Evolutionary conservation across 1,140 invertebrate genomes (phyloP).

Genomic region (Aethina tumida): DNA sequence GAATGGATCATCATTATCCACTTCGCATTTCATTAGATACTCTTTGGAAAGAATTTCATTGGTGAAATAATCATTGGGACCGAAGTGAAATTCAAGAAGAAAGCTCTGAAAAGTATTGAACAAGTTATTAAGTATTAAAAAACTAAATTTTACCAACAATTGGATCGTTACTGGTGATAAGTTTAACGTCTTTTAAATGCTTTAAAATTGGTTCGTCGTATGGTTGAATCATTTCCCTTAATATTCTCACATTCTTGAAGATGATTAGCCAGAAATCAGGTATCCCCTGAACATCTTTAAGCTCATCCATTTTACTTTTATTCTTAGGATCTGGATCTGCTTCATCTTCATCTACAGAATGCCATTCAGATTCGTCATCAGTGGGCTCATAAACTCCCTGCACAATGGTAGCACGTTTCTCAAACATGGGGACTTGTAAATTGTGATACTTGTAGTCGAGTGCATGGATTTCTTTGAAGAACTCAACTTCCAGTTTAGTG

Average conservation of each 20-base stretch:
- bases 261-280: constrained; percentile 96
- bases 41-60: constrained; percentile 88
- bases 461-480: constrained; percentile 90
- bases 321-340: too few species aligned
- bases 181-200: constrained; percentile 84
- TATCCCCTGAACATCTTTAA: constrained; percentile 69
- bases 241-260: constrained; percentile 88
- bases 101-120: too few species aligned
- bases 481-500: constrained; percentile 84
- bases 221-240: constrained; percentile 87
- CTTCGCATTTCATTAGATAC: constrained; percentile 85
- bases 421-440: constrained; percentile 70
- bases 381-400: constrained; percentile 77
- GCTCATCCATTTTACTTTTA: too few species aligned
- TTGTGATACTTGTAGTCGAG: constrained; percentile 87
- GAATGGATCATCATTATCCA: constrained; percentile 87
- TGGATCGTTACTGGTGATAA: constrained; percentile 62
- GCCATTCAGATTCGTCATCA: constrained; percentile 77
- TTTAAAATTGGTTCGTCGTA: constrained; percentile 93
- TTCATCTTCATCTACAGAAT: constrained; percentile 65
- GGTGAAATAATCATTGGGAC: constrained; percentile 88
- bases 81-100: constrained; percentile 85
- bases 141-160: constrained; percentile 57
- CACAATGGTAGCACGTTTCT: constrained; percentile 73
- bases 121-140: too few species aligned